Base-by-base conservation (phyloP, 2,113 vertebrate species). In the Eudyptes chrysolophus region DNA sequence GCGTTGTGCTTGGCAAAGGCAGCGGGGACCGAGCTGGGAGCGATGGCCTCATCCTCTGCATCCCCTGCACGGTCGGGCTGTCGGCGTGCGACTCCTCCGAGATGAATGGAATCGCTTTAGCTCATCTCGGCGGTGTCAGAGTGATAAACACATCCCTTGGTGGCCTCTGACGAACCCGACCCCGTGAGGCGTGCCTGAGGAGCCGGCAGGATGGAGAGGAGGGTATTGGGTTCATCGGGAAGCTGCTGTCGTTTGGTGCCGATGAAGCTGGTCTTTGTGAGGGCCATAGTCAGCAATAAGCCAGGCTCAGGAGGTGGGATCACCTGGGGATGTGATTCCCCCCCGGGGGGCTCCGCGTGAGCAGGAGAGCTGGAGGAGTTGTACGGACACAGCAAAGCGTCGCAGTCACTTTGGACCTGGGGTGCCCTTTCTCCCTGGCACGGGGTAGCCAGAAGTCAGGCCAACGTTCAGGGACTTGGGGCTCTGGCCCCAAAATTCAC, bases 311-410 rank as follows among this genome's bases (percentile, higher is more conserved):
- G 65, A 15, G 27, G 48, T 32, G 55, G 55, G 26, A 16, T 27
- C 32, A 5, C 25, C 55, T 4, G 13, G 38, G 21, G 32, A 4
- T 27, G 34, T 3, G 36, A 52, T 87, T 60, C 30, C 51, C 25
- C 42, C 42, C n/a, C 0, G 0, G 2, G 52, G 54, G 13, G 36
- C 30, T 42, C 36, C 6, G 9, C 2, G 2, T 34, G 51, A 66
- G 62, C 32, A 7, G 46, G n/a, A 81, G 68, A 38, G n/a, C 60
- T 55, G 70, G 40, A 48, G 51, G 6, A 15, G 21, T 12, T 29
- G 52, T 20, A 5, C 16, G 15, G n/a, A 40, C 40, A 11, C 42
- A 24, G 52, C 29, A 24, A 58, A 86, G 51, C 2, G 0, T 11
- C 2, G 13, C 42, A 6, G 32, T 22, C 44, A 1, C 87, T 26